A percentile compares a stretch with the other conserved stretches of the same genome.
These are phyloP conservation scores for Hyperoodon ampullatus DNA, from an alignment of 2,113 vertebrate genomes.

Conservation along the genomic window DNA sequence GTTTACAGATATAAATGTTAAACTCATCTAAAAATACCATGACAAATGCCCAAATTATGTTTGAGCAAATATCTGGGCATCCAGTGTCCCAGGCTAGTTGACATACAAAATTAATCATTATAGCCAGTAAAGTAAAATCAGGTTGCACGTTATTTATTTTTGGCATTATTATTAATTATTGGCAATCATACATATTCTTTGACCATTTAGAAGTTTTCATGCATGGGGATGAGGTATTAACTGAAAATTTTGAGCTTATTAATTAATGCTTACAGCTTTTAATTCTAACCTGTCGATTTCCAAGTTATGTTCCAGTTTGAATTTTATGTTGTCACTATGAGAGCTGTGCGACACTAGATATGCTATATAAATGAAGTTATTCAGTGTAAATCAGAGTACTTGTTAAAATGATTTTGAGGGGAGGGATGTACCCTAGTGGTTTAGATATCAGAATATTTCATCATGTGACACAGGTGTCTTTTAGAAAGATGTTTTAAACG, in stretches of 20 bases:
- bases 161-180: background rate
- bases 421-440: background rate
- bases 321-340: background rate
- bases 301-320: background rate
- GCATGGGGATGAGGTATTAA: background rate
- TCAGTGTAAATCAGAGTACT: background rate
- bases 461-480: background rate
- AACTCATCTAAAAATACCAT: background rate
- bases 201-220: background rate
- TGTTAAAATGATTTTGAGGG: background rate
- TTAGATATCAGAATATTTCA: constrained; percentile 5
- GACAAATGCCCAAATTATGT: background rate
- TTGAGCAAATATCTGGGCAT: background rate
- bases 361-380: background rate
- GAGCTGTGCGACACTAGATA: background rate
- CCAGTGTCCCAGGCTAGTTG: background rate
- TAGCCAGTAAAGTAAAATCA: background rate
- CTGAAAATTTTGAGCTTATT: background rate
- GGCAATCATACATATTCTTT: background rate
- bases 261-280: background rate
- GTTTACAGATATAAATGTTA: background rate
- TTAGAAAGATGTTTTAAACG: background rate
- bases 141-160: background rate
- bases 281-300: background rate
- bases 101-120: background rate